A percentile compares a stretch with the other conserved stretches of the same genome.
phyloP scores from a whole-genome alignment of 2,888 invertebrate genomes.

The Pimpla rufipes region DNA sequence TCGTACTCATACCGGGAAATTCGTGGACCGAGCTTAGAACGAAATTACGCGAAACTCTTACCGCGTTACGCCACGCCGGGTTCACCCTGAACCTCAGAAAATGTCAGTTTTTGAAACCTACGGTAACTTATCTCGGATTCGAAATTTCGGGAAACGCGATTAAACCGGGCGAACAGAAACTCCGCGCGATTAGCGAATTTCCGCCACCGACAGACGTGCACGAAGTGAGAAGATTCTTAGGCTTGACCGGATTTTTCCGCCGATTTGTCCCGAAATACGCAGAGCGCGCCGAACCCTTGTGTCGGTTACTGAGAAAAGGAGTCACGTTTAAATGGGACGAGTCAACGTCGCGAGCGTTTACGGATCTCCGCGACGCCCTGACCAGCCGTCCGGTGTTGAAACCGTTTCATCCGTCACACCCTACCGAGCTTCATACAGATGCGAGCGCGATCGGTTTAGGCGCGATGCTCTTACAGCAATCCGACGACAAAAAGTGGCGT shows the following conservation, averaged over 20 bases:
- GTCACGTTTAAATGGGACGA: conserved; percentile 22
- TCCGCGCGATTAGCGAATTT: not conserved
- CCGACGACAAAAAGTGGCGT: conserved; percentile 35
- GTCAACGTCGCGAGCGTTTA: conserved; percentile 18
- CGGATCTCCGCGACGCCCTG: conserved; percentile 9
- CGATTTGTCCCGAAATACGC: conserved; percentile 46
- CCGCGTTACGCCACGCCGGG: conserved; percentile 63
- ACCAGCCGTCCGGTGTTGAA: conserved; percentile 16
- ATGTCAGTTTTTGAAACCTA: no score
- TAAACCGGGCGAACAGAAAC: conserved; percentile 56
- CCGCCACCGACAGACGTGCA: not conserved
- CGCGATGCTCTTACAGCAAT: conserved; percentile 61
- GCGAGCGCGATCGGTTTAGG: conserved; percentile 5
- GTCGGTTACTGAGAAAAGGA: conserved; percentile 19
- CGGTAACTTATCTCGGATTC: no score
- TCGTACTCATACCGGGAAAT: not conserved
- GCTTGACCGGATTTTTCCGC: conserved; percentile 39
- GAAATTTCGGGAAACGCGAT: conserved; percentile 33
- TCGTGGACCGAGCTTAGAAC: conserved; percentile 70
- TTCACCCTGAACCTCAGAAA: no score
- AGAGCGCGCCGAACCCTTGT: conserved; percentile 1
- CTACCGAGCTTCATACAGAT: conserved; percentile 46
- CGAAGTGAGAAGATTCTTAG: conserved; percentile 30
- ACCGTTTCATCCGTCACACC: conserved; percentile 9
- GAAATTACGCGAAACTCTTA: not conserved